Evolutionary conservation across 1,140 invertebrate genomes (phyloP).

Genomic region (Dufourea novaeangliae): DNA sequence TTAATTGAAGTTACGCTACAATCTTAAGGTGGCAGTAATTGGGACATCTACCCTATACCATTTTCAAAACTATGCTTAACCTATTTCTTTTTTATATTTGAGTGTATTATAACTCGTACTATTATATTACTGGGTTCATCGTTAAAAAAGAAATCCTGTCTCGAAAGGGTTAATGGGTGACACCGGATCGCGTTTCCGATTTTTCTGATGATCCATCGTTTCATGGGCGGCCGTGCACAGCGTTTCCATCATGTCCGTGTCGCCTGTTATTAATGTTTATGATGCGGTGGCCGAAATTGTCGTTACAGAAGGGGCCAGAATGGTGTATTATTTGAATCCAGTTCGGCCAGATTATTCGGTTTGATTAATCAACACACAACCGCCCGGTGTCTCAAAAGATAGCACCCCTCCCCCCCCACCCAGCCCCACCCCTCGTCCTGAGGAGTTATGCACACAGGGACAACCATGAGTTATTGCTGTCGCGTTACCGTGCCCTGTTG

Average conservation of each 20-base stretch:
- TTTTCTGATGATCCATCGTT: neutral
- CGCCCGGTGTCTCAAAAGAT: slow-evolving; percentile 44
- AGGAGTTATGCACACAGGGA: slow-evolving; percentile 39
- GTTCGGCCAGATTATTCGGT: slow-evolving; percentile 50
- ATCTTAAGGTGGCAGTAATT: no score
- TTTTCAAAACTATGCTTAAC: no score
- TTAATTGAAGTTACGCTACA: no score
- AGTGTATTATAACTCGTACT: no score
- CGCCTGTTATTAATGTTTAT: slow-evolving; percentile 20
- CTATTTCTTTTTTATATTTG: no score
- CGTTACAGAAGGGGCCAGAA: neutral
- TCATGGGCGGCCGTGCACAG: neutral
- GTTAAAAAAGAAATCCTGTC: no score
- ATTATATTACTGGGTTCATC: no score
- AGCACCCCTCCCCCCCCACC: no score
- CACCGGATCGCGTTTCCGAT: no score
- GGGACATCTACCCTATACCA: no score
- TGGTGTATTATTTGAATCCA: slow-evolving; percentile 38
- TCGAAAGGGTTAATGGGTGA: no score
- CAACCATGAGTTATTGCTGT: slow-evolving; percentile 48
- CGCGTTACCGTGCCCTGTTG: slow-evolving; percentile 42
- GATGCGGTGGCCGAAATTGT: slow-evolving; percentile 12
- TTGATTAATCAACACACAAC: slow-evolving; percentile 46
- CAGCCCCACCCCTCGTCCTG: slow-evolving; percentile 8
- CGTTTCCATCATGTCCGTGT: neutral